Conservation (phyloP, 2,113 vertebrate genomes). For the Sorex araneus region DNA sequence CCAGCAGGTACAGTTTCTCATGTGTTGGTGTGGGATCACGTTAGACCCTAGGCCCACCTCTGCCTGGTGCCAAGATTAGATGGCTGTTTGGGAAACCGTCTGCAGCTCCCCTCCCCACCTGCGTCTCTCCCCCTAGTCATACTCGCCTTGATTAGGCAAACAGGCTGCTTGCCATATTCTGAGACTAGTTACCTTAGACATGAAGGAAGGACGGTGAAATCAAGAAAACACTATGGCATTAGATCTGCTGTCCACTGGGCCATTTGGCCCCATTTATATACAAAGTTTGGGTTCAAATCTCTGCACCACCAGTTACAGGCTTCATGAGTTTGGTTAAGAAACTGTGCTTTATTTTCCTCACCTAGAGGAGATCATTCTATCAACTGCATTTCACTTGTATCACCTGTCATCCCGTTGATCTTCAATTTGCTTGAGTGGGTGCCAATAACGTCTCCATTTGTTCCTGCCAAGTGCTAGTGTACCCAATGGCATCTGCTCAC, state of each 20-base stretch:
- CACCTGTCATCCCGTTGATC: no score
- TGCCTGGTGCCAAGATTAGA: slow-evolving; percentile 29
- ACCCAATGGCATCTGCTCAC: no score
- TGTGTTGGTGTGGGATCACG: background rate
- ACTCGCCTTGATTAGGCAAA: background rate
- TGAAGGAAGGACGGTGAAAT: background rate
- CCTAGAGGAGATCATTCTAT: background rate
- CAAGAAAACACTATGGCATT: background rate
- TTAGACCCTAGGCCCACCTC: background rate
- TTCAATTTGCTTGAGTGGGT: no score
- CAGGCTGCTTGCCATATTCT: background rate
- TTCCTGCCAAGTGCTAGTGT: no score
- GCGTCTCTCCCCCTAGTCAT: background rate
- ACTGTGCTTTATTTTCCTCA: background rate
- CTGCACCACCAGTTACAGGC: background rate
- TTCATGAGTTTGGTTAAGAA: background rate
- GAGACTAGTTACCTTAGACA: background rate
- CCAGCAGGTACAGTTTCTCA: background rate
- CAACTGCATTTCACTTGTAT: no score
- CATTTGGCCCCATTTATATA: background rate
- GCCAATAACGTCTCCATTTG: no score
- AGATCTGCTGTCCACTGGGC: background rate
- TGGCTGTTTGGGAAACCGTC: background rate
- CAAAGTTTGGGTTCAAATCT: background rate
- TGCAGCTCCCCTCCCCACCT: background rate